Evolutionary conservation across 2,888 invertebrate species (phyloP), one percentile per base, ranked within the genome.

Genomic region (Platycheirus rosarum): DNA sequence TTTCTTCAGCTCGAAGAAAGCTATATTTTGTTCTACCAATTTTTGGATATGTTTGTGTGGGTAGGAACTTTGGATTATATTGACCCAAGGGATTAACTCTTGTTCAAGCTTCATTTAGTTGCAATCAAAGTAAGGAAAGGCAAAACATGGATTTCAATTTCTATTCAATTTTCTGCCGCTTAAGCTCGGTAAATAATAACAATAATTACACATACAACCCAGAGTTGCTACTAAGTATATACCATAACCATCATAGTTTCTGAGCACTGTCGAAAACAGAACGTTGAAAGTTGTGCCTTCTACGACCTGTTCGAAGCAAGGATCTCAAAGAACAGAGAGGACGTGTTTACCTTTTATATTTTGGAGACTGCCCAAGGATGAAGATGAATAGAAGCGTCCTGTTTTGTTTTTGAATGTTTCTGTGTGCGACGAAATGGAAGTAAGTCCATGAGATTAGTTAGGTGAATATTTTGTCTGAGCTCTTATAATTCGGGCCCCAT

Each of bases 91-190:
- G 71, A 77, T 77, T 71, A 82, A 73, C 66, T n/a, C 29, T 73
- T 77, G 37, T 73, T 77, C 71, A 82, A 68, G 71, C 55, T 66
- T 82, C 77, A 76, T 77, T 82, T 77, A 51, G 73, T 69, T 46
- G 48, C 82, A 63, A 68, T 73, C 77, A 66, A 66, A 76, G 44
- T 57, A 62, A 68, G 77, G 49, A 40, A 40, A 14, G 14, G 40
- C 14, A 57, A 2, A 55, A 14, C 65, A 70, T 60, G 62, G 46
- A 77, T 77, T 82, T 66, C 65, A 51, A 77, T 77, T 82, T 66
- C 49, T 4, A 68, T 77, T 82, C 82, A 71, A 82, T 82, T 82
- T 77, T 82, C 82, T 82, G 77, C 77, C 62, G 73, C 73, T 82
- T 77, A 71, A 60, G 77, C 49, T 63, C 63, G 32, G 82, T 82